Base-by-base conservation (phyloP, 2,113 vertebrate species). In the Beaufortia kweichowensis region DNA sequence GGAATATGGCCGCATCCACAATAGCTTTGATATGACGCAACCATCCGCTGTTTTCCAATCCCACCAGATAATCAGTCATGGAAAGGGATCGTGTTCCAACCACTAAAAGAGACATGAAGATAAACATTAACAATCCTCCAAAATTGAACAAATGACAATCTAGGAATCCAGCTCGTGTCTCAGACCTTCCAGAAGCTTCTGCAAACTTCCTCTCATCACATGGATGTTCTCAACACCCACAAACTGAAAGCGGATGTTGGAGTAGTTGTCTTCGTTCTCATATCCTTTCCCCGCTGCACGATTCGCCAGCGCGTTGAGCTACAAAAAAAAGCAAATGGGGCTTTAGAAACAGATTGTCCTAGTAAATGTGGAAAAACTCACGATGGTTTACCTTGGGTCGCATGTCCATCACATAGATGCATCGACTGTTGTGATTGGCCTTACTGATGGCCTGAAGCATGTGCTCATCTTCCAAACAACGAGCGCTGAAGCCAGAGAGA, bases 221-320 rank as follows among this genome's bases (percentile, higher is more conserved):
- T 99, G 97, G 87, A 99, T 99, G 86, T 99, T 99, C 89, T 99
- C 97, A 77, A 99, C 98, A 84, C 97, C 97, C 80, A 99, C 96
- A 89, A 99, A 99, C 89, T 98, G 95, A 89, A 99, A 99, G 85
- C 96, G 94, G 85, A 99, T 98, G 87, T 98, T 97, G 80, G 95
- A 96, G 89, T 99, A 99, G 91, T 99, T 98, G 87, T 98, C 97
- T 87, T 98, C 95, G n/a, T 99, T 99, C 87, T 99, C 97, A 55
- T 98, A 99, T 79, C 97, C 97, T 91, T 99, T 99, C 48, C 97
- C 97, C 26, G 96, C 97, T 23, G 97, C 97, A 87, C 97, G 92
- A 88, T 99, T 99, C 8, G 97, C 97, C 77, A 99, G 88, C 0
- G 97, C 97, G 73, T 99, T 99, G 81, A 99, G 87, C 97, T 99